Conservation (phyloP, 2,888 invertebrate species). For the Hypselothyrea guttata region DNA sequence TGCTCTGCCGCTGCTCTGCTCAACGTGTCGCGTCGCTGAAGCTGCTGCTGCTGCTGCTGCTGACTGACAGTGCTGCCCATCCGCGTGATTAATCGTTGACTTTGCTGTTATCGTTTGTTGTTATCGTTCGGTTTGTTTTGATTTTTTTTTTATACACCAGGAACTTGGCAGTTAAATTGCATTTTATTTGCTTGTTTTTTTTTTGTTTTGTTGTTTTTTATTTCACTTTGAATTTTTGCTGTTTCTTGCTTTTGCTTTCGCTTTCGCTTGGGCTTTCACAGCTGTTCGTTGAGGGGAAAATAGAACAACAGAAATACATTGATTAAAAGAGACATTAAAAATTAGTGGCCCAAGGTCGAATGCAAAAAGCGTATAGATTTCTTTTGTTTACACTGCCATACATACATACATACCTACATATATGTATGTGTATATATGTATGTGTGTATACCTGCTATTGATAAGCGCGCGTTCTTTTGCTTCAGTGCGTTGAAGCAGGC, state of each 20-base stretch:
- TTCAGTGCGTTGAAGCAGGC: constrained; percentile 4
- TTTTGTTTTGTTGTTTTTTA: constrained; percentile 8
- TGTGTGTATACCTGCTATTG: constrained; percentile 10
- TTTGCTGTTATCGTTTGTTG: constrained; percentile 3
- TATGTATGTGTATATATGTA: background rate
- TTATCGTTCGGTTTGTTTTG: too few species aligned
- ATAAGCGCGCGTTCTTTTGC: constrained; percentile 13
- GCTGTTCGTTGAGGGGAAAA: constrained; percentile 54
- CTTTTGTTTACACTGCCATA: too few species aligned
- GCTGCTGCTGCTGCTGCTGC: constrained; percentile 9
- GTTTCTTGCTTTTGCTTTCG: constrained; percentile 12
- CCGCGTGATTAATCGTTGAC: constrained; percentile 1
- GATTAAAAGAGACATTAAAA: constrained; percentile 16
- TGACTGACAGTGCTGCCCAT: background rate
- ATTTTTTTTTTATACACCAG: constrained; percentile 34
- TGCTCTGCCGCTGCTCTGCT: constrained; percentile 16
- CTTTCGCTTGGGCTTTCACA: constrained; percentile 13
- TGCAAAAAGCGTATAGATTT: background rate
- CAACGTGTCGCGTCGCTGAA: too few species aligned
- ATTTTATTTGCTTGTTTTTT: constrained; percentile 6
- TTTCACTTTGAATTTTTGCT: too few species aligned
- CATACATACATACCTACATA: background rate
- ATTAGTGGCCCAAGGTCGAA: constrained; percentile 44
- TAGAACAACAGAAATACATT: constrained; percentile 63
- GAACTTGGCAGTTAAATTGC: constrained; percentile 15